These are phyloP conservation scores for Steinernema hermaphroditum DNA, from an alignment of 2,888 invertebrate genomes.

Conservation along the genomic window DNA sequence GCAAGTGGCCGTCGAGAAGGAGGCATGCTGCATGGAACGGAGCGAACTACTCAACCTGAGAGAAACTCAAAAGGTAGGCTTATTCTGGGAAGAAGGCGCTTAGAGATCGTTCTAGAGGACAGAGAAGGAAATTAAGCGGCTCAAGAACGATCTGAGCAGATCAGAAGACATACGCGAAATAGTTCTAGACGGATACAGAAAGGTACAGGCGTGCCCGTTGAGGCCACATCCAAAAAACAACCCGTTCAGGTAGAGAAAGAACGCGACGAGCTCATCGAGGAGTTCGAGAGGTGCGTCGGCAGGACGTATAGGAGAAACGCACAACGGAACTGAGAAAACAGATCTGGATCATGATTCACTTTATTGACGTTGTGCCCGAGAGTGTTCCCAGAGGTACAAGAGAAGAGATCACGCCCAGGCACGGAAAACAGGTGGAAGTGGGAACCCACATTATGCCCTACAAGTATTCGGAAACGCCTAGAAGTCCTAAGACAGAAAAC, in stretches of 20 bases:
- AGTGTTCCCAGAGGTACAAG: too few species aligned
- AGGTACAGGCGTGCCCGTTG: not conserved
- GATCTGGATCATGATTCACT: too few species aligned
- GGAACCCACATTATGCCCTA: too few species aligned
- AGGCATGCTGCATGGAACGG: not conserved
- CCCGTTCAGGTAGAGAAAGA: constrained; percentile 6
- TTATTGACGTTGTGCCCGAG: too few species aligned
- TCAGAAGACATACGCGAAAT: not conserved
- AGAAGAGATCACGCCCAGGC: too few species aligned
- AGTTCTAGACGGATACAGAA: not conserved
- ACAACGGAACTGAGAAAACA: not conserved
- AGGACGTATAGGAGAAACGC: not conserved
- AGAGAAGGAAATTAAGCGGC: not conserved
- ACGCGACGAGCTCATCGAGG: not conserved
- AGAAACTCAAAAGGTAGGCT: not conserved
- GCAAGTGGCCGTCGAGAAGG: not conserved
- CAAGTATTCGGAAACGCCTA: too few species aligned
- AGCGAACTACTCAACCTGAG: not conserved
- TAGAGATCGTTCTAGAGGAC: not conserved
- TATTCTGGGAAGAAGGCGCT: too few species aligned
- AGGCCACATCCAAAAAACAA: not conserved
- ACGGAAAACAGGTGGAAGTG: too few species aligned
- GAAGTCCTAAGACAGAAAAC: not conserved
- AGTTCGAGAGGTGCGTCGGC: not conserved
- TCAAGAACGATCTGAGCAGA: not conserved